Percentiles rank a stretch among this genome's conserved stretches.
Evolutionary conservation across 2,888 invertebrate species (phyloP).

Genomic region (Melanostoma scalare): DNA sequence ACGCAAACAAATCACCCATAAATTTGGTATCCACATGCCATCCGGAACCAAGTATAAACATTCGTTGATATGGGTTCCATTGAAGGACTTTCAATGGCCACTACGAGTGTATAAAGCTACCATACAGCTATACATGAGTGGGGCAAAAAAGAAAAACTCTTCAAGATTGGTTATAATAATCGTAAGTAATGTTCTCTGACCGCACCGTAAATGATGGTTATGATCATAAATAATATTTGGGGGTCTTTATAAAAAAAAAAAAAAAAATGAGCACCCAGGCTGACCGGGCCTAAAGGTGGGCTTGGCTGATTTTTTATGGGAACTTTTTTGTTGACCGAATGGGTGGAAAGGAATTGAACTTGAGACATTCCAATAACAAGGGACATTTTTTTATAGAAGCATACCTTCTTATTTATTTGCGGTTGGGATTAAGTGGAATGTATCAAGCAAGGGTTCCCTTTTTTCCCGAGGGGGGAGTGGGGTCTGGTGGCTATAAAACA

Average conservation of each 20-base stretch:
- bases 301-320: conserved; percentile 11
- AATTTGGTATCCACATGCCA: conserved; percentile 63
- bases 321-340: conserved; percentile 29
- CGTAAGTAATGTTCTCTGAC: conserved; percentile 67
- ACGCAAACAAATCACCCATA: conserved; percentile 65
- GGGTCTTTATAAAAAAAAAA: conserved; percentile 33
- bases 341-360: conserved; percentile 47
- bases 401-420: conserved; percentile 56
- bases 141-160: conserved; percentile 27
- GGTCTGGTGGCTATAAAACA: background rate
- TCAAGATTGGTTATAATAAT: conserved; percentile 68
- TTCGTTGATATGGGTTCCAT: conserved; percentile 54
- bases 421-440: conserved; percentile 41
- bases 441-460: conserved; percentile 6
- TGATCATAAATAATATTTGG: conserved; percentile 65
- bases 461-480: background rate
- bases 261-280: background rate
- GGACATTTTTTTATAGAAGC: conserved; percentile 38
- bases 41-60: conserved; percentile 55
- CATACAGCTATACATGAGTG: conserved; percentile 4
- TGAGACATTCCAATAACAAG: conserved; percentile 43
- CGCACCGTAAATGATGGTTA: conserved; percentile 68
- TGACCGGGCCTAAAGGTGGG: conserved; percentile 11
- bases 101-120: background rate
- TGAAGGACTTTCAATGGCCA: conserved; percentile 24